phyloP scores from a whole-genome alignment of 2,797 vertebrate species.

The Microctenopoma lineatum region DNA sequence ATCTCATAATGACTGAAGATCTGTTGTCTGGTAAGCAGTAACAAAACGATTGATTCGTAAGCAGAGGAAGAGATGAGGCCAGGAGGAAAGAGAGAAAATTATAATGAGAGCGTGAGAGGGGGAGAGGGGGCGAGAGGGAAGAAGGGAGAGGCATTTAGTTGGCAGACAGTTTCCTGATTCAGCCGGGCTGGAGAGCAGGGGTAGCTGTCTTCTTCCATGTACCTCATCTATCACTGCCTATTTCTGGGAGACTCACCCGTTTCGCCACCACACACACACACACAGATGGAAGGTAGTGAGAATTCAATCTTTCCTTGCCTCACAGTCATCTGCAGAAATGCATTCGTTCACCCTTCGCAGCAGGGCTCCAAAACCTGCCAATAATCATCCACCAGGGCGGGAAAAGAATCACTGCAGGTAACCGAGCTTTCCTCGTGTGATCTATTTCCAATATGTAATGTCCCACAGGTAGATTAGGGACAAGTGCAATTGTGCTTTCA shows the following conservation, averaged over 20 bases:
- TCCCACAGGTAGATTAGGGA: conserved; percentile 71
- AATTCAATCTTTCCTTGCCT: conserved; percentile 83
- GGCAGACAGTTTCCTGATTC: conserved; percentile 85
- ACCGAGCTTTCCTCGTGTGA: conserved; percentile 67
- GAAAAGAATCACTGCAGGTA: conserved; percentile 70
- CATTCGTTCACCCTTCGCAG: conserved; percentile 71
- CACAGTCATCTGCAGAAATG: conserved; percentile 80
- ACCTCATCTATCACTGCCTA: conserved; percentile 86
- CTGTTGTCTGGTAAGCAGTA: conserved; percentile 83
- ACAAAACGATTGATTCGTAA: conserved; percentile 79
- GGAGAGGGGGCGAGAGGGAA: conserved; percentile 41
- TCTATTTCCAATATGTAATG: conserved; percentile 76
- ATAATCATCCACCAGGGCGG: conserved; percentile 65
- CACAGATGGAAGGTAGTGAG: conserved; percentile 66
- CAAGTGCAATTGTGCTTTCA: conserved; percentile 51
- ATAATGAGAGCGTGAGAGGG: conserved; percentile 71
- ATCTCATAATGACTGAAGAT: conserved; percentile 83
- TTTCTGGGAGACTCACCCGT: conserved; percentile 74
- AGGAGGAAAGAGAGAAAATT: conserved; percentile 72
- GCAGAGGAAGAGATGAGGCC: conserved; percentile 67
- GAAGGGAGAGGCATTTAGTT: conserved; percentile 72
- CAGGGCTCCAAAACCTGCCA: conserved; percentile 72
- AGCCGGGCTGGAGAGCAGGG: conserved; percentile 80
- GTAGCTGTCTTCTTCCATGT: conserved; percentile 81
- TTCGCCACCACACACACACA: conserved; percentile 58